These are phyloP conservation scores for Cantharis rufa DNA, from an alignment of 2,888 invertebrate species.

Conservation along the genomic window DNA sequence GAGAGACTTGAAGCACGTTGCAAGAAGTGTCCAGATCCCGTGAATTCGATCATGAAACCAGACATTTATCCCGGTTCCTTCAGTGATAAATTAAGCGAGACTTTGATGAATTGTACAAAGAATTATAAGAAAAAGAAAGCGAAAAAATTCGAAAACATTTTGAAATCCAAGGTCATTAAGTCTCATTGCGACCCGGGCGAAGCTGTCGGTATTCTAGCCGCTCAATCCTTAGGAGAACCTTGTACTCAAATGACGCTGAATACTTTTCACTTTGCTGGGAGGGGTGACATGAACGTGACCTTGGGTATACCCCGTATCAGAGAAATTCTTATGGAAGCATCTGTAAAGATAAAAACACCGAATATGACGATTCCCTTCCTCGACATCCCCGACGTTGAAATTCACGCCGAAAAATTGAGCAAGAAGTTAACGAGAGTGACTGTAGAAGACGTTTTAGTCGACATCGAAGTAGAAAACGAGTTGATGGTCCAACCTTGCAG, in stretches of 20 bases:
- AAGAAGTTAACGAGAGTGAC: slow-evolving; percentile 77
- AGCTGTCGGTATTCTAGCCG: slow-evolving; percentile 93
- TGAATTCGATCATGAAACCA: slow-evolving; percentile 70
- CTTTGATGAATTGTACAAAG: slow-evolving; percentile 65
- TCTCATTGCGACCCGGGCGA: slow-evolving; percentile 89
- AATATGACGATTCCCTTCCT: slow-evolving; percentile 91
- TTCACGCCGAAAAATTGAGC: slow-evolving; percentile 69
- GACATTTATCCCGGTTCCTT: slow-evolving; percentile 81
- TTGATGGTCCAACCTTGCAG: slow-evolving; percentile 62
- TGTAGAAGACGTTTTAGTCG: slow-evolving; percentile 78
- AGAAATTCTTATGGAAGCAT: slow-evolving; percentile 96
- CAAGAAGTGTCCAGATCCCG: slow-evolving; percentile 73
- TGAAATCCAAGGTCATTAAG: slow-evolving; percentile 76
- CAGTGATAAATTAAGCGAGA: slow-evolving; percentile 75
- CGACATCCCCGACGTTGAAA: slow-evolving; percentile 56
- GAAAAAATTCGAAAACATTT: slow-evolving; percentile 66
- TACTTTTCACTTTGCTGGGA: slow-evolving; percentile 99
- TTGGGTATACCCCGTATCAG: slow-evolving; percentile 97
- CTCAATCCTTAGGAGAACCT: slow-evolving; percentile 96
- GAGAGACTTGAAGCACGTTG: slow-evolving; percentile 46
- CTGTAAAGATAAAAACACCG: slow-evolving; percentile 92
- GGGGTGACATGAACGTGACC: slow-evolving; percentile 99
- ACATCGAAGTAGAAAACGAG: slow-evolving; percentile 65
- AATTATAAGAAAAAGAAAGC: slow-evolving; percentile 21
- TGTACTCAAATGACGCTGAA: slow-evolving; percentile 99